Evolutionary conservation across 1,140 invertebrate species (phyloP).

Genomic region (Papilio aristodemus): DNA sequence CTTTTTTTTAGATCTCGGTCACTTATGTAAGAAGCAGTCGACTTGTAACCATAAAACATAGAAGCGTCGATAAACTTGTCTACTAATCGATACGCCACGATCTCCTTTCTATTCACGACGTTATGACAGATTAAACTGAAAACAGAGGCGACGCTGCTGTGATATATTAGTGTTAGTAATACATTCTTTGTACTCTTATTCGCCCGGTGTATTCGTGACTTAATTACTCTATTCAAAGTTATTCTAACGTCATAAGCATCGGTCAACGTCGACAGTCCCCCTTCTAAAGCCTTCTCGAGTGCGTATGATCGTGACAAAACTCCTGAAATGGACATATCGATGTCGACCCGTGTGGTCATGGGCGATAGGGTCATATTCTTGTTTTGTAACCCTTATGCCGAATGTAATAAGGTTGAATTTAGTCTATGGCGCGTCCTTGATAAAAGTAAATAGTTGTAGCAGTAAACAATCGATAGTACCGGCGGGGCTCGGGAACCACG

Average conservation of each 20-base stretch:
- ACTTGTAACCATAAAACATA: conserved; percentile 26
- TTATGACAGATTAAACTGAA: conserved; percentile 50
- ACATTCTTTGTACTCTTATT: conserved; percentile 55
- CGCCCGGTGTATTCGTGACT: conserved; percentile 63
- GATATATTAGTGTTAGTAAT: conserved; percentile 48
- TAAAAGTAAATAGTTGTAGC: conserved; percentile 30
- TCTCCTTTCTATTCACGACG: conserved; percentile 27
- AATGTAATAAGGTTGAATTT: conserved; percentile 50
- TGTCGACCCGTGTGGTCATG: conserved; percentile 58
- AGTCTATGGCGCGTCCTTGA: conserved; percentile 43
- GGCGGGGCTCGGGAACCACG: conserved; percentile 53
- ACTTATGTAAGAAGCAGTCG: conserved; percentile 26
- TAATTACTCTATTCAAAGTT: conserved; percentile 77
- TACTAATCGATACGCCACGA: conserved; percentile 29
- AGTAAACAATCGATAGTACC: conserved; percentile 73
- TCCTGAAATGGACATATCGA: conserved; percentile 70
- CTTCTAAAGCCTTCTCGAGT: conserved; percentile 62
- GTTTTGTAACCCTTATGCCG: not conserved
- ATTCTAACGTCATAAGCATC: conserved; percentile 76
- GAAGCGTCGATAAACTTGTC: conserved; percentile 29
- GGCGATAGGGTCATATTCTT: conserved; percentile 32
- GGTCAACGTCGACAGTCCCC: conserved; percentile 69
- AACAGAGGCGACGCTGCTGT: conserved; percentile 24
- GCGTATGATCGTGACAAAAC: conserved; percentile 70
- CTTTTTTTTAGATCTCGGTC: conserved; percentile 28